Percentiles rank a stretch among this genome's conserved stretches.
These are phyloP conservation scores for Tichodroma muraria DNA, from an alignment of 2,113 vertebrate genomes.

Conservation along the genomic window DNA sequence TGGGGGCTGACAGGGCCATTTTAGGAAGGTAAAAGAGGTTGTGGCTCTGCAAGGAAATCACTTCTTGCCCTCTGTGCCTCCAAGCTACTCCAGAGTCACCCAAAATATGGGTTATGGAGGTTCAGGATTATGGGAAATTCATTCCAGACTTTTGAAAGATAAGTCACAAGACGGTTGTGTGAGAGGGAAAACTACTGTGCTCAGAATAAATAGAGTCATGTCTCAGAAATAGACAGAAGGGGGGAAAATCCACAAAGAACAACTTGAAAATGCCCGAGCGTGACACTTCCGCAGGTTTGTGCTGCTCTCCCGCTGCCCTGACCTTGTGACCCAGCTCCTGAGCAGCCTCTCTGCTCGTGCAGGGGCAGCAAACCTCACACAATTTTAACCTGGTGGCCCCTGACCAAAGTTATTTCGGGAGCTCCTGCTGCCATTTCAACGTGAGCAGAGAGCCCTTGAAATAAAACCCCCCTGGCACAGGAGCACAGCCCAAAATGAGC, in stretches of 20 bases:
- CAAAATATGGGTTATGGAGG: neutral
- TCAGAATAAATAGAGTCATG: neutral
- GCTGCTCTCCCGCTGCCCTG: neutral
- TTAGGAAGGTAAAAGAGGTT: rapidly evolving
- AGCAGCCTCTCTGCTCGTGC: neutral
- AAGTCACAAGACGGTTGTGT: neutral
- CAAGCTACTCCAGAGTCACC: neutral
- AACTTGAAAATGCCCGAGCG: rapidly evolving
- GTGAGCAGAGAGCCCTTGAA: neutral
- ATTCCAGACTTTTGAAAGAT: neutral
- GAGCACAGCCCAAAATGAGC: neutral
- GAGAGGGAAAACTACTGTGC: neutral
- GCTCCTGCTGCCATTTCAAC: neutral
- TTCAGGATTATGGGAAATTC: neutral
- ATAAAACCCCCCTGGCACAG: neutral
- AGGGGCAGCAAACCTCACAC: neutral
- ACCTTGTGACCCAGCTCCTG: neutral
- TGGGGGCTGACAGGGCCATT: rapidly evolving
- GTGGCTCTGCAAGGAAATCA: neutral
- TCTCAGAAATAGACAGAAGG: neutral
- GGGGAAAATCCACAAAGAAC: rapidly evolving
- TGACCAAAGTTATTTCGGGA: constrained; percentile 26
- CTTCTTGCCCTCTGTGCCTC: neutral
- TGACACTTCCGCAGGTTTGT: neutral
- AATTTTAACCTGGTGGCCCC: neutral